Conservation (phyloP, 2,113 vertebrate genomes). For the Petroica traversi region DNA sequence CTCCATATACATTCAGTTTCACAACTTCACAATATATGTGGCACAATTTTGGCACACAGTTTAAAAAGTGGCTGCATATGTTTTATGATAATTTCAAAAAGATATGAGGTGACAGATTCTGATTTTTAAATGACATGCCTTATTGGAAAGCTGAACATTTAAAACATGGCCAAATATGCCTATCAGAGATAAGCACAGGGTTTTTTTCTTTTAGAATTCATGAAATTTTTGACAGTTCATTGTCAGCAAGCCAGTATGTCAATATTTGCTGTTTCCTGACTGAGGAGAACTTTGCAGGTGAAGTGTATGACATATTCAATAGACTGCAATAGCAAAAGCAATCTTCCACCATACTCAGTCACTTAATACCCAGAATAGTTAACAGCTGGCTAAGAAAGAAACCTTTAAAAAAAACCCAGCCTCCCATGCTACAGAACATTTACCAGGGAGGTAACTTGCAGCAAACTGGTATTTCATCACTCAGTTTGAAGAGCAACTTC, state of each 20-base stretch:
- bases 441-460: neutral
- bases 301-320: neutral
- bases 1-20: neutral
- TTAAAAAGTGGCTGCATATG: neutral
- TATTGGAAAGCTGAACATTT: neutral
- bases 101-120: neutral
- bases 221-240: neutral
- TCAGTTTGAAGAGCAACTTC: conserved; percentile 6
- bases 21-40: neutral
- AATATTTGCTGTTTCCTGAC: neutral
- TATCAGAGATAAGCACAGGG: neutral
- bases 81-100: neutral
- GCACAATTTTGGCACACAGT: neutral
- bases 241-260: neutral
- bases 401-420: neutral
- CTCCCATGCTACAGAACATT: neutral
- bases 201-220: neutral
- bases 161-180: neutral
- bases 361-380: neutral
- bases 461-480: conserved; percentile 34
- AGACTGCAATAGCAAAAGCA: neutral
- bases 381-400: neutral
- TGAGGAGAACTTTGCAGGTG: neutral
- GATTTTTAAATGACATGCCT: neutral
- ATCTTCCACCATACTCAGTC: neutral